Conservation (phyloP, 2,888 invertebrate species). For the Epirrhoe alternata region DNA sequence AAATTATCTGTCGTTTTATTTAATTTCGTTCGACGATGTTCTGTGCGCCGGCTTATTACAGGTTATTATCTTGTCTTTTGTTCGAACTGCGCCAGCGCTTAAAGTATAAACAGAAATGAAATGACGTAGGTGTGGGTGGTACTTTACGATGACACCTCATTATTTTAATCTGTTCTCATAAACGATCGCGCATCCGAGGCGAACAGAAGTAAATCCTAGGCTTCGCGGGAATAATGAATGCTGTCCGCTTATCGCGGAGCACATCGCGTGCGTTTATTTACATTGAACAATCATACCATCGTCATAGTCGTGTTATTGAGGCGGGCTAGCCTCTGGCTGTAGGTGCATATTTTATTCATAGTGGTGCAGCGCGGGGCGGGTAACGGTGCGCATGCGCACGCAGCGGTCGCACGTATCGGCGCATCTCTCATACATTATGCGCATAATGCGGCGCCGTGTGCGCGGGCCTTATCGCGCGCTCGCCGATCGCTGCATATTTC, state of each 20-base stretch:
- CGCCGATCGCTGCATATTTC: constrained; percentile 37
- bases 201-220: constrained; percentile 1
- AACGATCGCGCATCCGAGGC: constrained; percentile 7
- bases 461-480: constrained; percentile 38
- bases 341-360: constrained; percentile 31
- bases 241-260: constrained; percentile 17
- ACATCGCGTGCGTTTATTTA: constrained; percentile 31
- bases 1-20: constrained; percentile 35
- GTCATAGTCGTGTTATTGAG: constrained; percentile 29
- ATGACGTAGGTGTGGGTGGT: constrained; percentile 17
- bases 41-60: constrained; percentile 23
- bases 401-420: constrained; percentile 39
- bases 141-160: constrained; percentile 9
- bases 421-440: constrained; percentile 49
- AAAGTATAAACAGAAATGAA: constrained; percentile 9
- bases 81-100: constrained; percentile 12
- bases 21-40: constrained; percentile 24
- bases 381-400: constrained; percentile 33
- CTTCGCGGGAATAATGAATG: constrained; percentile 16
- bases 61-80: constrained; percentile 28
- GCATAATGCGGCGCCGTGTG: constrained; percentile 43
- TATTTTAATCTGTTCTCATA: constrained; percentile 11
- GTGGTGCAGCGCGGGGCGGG: constrained; percentile 22
- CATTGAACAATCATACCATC: constrained; percentile 25
- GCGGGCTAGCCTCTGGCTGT: constrained; percentile 17